A percentile compares a stretch with the other conserved stretches of the same genome.
Conservation (phyloP, 1,140 invertebrate genomes). For the Drosophila ogumai region DNA sequence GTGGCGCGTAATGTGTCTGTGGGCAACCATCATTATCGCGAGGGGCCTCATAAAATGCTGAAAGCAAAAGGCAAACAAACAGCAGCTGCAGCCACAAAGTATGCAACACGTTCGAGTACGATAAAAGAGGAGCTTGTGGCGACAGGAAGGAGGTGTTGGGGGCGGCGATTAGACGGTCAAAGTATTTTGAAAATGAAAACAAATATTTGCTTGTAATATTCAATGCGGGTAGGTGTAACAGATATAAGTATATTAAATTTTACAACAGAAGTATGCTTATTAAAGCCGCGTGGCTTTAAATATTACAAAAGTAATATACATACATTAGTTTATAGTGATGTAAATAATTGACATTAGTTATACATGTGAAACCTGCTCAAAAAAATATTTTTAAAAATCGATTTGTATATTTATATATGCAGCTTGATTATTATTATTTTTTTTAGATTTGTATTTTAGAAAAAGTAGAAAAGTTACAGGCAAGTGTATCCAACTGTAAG, state of each 20-base stretch:
- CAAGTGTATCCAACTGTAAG: background rate
- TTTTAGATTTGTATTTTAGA: background rate
- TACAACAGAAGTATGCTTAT: background rate
- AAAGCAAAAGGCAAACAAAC: conserved; percentile 64
- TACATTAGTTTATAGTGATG: background rate
- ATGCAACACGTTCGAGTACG: conserved; percentile 68
- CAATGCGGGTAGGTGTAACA: conserved; percentile 46
- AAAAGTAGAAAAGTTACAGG: background rate
- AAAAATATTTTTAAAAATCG: too few species aligned
- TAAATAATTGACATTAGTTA: background rate
- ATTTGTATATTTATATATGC: background rate
- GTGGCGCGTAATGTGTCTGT: conserved; percentile 68
- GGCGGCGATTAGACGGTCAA: background rate
- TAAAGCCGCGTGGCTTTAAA: background rate
- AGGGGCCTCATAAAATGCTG: conserved; percentile 53
- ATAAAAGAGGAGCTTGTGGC: conserved; percentile 9
- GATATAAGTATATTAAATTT: conserved; percentile 3
- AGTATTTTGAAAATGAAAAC: conserved; percentile 22
- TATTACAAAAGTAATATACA: too few species aligned
- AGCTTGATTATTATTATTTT: background rate
- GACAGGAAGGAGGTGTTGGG: background rate
- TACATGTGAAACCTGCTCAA: too few species aligned
- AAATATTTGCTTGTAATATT: conserved; percentile 19
- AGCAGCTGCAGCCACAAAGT: conserved; percentile 72
- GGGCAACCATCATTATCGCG: conserved; percentile 73